Evolutionary conservation across 2,888 invertebrate genomes (phyloP).

Genomic region (Dolichomitus sp.): DNA sequence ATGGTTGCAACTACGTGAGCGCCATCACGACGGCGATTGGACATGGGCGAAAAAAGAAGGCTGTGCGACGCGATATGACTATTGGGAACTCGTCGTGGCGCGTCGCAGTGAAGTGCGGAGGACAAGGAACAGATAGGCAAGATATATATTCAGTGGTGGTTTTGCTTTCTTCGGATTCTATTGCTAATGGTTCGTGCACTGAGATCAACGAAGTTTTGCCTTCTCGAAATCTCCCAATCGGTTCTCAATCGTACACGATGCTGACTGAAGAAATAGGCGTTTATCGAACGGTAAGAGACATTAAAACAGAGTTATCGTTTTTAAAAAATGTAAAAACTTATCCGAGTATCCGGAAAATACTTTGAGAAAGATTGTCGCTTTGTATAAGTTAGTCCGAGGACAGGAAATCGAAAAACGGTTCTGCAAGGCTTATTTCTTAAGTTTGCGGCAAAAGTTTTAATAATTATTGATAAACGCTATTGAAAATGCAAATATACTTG

Average conservation of each 20-base stretch:
- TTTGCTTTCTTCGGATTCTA: conserved; percentile 17
- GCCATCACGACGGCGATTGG: conserved; percentile 24
- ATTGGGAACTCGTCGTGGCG: conserved; percentile 39
- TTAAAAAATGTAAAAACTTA: background rate
- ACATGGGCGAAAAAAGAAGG: conserved; percentile 51
- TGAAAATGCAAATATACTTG: background rate
- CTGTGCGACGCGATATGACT: conserved; percentile 54
- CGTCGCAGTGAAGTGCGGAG: conserved; percentile 50
- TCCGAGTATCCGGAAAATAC: conserved; percentile 41
- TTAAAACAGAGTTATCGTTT: background rate
- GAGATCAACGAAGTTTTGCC: background rate
- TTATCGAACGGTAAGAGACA: conserved; percentile 55
- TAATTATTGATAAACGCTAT: background rate
- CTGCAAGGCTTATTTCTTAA: background rate
- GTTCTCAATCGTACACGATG: conserved; percentile 20
- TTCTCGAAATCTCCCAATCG: background rate
- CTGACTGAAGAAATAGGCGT: conserved; percentile 28
- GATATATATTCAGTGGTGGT: conserved; percentile 36
- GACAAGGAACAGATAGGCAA: background rate
- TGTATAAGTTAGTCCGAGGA: background rate
- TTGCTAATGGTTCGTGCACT: background rate
- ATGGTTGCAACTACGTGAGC: conserved; percentile 20
- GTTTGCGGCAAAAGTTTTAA: background rate
- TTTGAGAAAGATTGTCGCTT: conserved; percentile 47
- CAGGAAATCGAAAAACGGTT: background rate